These are phyloP conservation scores for Clinocottus analis DNA, from an alignment of 2,113 vertebrate genomes.

Conservation along the genomic window DNA sequence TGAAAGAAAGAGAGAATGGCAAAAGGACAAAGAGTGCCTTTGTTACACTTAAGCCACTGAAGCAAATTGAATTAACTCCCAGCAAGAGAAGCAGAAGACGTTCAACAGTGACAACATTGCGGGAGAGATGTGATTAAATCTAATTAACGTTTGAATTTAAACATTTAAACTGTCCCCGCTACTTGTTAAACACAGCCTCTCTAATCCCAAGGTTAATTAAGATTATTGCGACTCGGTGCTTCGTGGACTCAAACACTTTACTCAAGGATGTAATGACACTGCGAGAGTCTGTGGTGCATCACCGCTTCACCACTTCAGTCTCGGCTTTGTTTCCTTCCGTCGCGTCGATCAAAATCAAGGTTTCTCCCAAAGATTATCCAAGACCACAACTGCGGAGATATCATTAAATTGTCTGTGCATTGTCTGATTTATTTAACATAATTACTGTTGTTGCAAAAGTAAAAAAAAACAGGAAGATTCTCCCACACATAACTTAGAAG, in stretches of 20 bases:
- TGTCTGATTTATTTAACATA: too few relatives aligned
- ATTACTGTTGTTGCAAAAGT: too few relatives aligned
- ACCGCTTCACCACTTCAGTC: neutral
- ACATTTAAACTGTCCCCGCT: slow-evolving; percentile 13
- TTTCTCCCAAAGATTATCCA: neutral
- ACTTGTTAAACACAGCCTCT: slow-evolving; percentile 28
- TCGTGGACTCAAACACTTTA: slow-evolving; percentile 11
- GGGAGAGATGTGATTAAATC: slow-evolving; percentile 17
- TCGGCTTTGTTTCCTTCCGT: neutral
- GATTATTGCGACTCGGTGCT: slow-evolving; percentile 9
- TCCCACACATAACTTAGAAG: too few relatives aligned
- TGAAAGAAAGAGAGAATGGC: neutral
- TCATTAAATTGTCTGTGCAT: neutral
- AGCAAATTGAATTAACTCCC: neutral
- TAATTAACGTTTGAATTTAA: slow-evolving; percentile 13
- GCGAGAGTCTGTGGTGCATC: neutral
- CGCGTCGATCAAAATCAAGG: neutral
- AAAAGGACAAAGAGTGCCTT: neutral
- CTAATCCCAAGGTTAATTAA: slow-evolving; percentile 41
- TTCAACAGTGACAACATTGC: slow-evolving; percentile 3
- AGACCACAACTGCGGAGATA: neutral
- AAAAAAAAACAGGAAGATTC: too few relatives aligned
- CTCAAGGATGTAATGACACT: slow-evolving; percentile 9
- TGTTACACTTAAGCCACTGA: neutral
- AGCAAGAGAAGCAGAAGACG: neutral